Evolutionary conservation across 1,140 invertebrate species (phyloP).

Genomic region (Drosophila arizonae): DNA sequence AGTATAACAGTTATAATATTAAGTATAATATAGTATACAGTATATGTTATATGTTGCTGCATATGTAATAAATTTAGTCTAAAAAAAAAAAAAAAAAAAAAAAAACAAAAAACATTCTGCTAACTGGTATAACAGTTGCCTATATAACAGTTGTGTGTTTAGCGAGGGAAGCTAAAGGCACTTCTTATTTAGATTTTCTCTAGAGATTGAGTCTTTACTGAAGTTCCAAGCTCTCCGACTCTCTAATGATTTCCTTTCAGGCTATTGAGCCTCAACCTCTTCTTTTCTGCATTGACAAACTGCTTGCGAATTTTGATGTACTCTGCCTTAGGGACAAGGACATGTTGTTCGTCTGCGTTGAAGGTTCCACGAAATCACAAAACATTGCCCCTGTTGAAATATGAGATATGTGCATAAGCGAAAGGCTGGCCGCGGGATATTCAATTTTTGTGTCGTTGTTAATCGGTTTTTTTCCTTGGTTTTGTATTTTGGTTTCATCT

Average conservation of each 20-base stretch:
- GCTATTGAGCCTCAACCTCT: neutral
- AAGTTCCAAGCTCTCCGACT: neutral
- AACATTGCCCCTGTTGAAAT: conserved; percentile 37
- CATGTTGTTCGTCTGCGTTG: neutral
- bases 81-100: too few relatives aligned
- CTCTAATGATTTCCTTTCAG: neutral
- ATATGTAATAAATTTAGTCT: too few relatives aligned
- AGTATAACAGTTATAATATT: too few relatives aligned
- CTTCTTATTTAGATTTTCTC: neutral
- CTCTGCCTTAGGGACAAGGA: neutral
- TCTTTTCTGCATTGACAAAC: neutral
- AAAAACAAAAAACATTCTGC: too few relatives aligned
- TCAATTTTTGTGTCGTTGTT: conserved; percentile 47
- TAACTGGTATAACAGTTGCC: neutral
- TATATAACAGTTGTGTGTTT: neutral
- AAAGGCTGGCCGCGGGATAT: conserved; percentile 21
- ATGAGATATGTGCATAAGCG: conserved; percentile 15
- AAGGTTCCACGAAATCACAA: conserved; percentile 22
- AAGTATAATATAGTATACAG: too few relatives aligned
- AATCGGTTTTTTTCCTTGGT: conserved; percentile 20
- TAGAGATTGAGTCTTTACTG: neutral
- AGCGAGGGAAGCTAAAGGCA: too few relatives aligned
- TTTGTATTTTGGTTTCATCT: conserved; percentile 5
- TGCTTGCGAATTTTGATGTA: neutral
- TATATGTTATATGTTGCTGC: too few relatives aligned